Base-by-base conservation (phyloP, 2,888 invertebrate genomes). In the Panzeria rudis region DNA sequence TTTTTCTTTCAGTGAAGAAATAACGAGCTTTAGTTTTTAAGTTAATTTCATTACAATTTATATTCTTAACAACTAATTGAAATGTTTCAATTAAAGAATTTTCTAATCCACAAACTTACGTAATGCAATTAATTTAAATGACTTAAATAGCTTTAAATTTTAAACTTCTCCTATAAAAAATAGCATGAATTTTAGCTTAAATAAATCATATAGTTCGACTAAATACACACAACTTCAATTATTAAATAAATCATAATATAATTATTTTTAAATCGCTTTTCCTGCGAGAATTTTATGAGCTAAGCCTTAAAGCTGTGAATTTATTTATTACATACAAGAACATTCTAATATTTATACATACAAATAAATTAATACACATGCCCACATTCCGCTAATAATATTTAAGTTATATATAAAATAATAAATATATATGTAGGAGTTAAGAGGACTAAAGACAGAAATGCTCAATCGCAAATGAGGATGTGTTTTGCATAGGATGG, bases 201-300 rank as follows among this genome's bases (percentile, higher is more conserved):
- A 71, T 71, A 78, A 71, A 52, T 62, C 23, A 71, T 62, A 20
- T n/a, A n/a, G n/a, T n/a, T n/a, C n/a, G n/a, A n/a, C n/a, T n/a
- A n/a, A n/a, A n/a, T n/a, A n/a, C n/a, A n/a, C n/a, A n/a, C n/a
- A n/a, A n/a, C n/a, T n/a, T n/a, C n/a, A n/a, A n/a, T n/a, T n/a
- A n/a, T 76, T 78, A 38, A 62, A 71, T 71, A 78, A 71, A 52
- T 62, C 23, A 71, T 62, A 20, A 52, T 29, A 54, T 69, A 62
- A 78, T 23, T 25, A 52, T 6, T 52, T 44, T 61, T 62, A 62
- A 71, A 78, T 41, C 29, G 50, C 17, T 62, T 52, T 20, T 62
- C 78, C 62, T 52, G 5, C 32, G 62, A 54, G 78, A 62, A 17
- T 62, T 62, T 41, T 6, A 54, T 20, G 32, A 15, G 8, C 13